These are phyloP conservation scores for Catocala nupta DNA, from an alignment of 2,888 invertebrate genomes.

Conservation along the genomic window DNA sequence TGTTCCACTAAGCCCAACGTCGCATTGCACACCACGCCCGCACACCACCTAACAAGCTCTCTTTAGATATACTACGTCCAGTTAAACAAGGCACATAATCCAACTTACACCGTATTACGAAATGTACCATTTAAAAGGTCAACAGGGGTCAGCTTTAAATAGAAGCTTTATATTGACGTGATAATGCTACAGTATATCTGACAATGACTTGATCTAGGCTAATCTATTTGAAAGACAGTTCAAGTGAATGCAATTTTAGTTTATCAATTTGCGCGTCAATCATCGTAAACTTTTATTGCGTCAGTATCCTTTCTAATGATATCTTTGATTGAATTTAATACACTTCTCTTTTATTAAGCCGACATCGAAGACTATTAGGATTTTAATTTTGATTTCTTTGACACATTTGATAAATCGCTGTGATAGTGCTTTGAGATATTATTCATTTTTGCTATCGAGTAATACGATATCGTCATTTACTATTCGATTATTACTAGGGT, in stretches of 20 bases:
- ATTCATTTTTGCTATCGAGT: too few species aligned
- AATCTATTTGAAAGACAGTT: constrained; percentile 25
- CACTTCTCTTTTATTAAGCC: constrained; percentile 15
- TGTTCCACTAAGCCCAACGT: constrained; percentile 66
- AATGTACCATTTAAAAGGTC: constrained; percentile 41
- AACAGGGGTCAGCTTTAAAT: constrained; percentile 41
- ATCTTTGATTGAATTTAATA: constrained; percentile 31
- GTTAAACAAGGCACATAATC: constrained; percentile 43
- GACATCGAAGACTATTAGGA: constrained; percentile 12
- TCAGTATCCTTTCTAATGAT: constrained; percentile 33
- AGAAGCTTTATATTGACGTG: constrained; percentile 35
- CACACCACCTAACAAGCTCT: constrained; percentile 52
- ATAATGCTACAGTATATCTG: constrained; percentile 37
- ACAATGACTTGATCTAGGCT: constrained; percentile 25
- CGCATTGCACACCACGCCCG: constrained; percentile 70
- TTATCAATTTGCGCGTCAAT: constrained; percentile 38
- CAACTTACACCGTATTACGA: constrained; percentile 29
- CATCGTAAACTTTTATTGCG: constrained; percentile 37
- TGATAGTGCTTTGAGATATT: too few species aligned
- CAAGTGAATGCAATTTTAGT: constrained; percentile 22
- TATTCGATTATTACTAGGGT: too few species aligned
- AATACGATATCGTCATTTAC: too few species aligned
- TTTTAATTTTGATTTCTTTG: constrained; percentile 19
- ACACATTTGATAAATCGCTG: too few species aligned
- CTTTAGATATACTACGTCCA: constrained; percentile 49